Percentiles rank a stretch among this genome's conserved stretches.
These are phyloP conservation scores for Muntiacus reevesi DNA, from an alignment of 2,113 vertebrate genomes.

Conservation along the genomic window DNA sequence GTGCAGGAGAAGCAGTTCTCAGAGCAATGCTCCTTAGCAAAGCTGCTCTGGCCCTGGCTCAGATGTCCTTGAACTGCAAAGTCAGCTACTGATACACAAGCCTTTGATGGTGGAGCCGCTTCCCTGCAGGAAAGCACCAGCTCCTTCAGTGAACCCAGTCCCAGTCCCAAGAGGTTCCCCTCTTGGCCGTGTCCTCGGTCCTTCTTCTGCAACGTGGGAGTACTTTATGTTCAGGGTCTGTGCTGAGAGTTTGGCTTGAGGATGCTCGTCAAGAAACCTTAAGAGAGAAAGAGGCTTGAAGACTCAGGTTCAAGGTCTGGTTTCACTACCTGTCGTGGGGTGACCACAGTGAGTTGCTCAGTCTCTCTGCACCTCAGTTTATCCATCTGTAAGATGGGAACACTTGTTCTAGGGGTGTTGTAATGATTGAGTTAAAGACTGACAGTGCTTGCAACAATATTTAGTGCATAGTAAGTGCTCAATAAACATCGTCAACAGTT, in stretches of 20 bases:
- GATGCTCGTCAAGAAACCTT: not conserved
- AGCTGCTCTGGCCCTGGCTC: not conserved
- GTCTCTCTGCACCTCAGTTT: not conserved
- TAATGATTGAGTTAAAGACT: not conserved
- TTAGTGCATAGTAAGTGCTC: not conserved
- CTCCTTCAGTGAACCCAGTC: rapidly evolving
- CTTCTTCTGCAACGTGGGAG: not conserved
- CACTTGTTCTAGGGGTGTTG: not conserved
- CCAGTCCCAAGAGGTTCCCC: rapidly evolving
- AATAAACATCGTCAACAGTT: not conserved
- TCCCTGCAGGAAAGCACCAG: not conserved
- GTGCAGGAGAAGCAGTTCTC: not conserved
- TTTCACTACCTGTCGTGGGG: not conserved
- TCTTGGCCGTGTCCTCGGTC: too few species aligned
- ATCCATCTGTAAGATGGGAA: not conserved
- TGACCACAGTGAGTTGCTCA: too few species aligned
- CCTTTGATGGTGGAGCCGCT: not conserved
- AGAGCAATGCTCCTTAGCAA: not conserved
- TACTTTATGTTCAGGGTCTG: not conserved
- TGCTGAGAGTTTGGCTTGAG: not conserved
- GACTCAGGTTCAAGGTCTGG: not conserved
- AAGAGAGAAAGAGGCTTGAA: not conserved
- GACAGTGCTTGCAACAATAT: not conserved
- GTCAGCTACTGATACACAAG: not conserved
- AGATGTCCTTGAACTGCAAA: not conserved